Evolutionary conservation across 1,140 invertebrate genomes (phyloP).

Genomic region (Drosophila chauvacae): DNA sequence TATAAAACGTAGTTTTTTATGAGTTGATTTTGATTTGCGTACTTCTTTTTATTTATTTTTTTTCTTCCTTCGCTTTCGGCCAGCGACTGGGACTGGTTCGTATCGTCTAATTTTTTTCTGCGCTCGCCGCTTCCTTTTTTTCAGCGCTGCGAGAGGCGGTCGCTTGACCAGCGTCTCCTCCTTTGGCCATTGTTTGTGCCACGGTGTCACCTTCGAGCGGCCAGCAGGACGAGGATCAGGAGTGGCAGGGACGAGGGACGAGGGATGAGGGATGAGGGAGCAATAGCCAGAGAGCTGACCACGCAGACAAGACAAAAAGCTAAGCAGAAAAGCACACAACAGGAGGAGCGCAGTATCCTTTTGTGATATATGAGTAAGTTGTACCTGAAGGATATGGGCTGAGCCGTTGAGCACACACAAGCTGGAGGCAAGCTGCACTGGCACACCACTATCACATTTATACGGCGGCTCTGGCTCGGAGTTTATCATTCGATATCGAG

Average conservation of each 20-base stretch:
- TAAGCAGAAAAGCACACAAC: slow-evolving; percentile 81
- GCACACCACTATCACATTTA: slow-evolving; percentile 54
- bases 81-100: slow-evolving; percentile 71
- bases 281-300: slow-evolving; percentile 74
- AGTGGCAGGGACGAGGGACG: slow-evolving; percentile 13
- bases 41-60: slow-evolving; percentile 39
- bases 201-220: slow-evolving; percentile 81
- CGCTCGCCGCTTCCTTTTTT: slow-evolving; percentile 50
- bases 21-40: slow-evolving; percentile 74
- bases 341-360: slow-evolving; percentile 73
- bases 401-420: slow-evolving; percentile 82
- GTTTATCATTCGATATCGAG: slow-evolving; percentile 82
- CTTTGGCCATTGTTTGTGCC: slow-evolving; percentile 67
- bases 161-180: slow-evolving; percentile 59
- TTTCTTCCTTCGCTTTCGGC: slow-evolving; percentile 26
- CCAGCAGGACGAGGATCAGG: slow-evolving; percentile 43
- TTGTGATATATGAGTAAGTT: slow-evolving; percentile 84
- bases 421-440: slow-evolving; percentile 41
- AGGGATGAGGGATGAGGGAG: slow-evolving; percentile 20
- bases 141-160: slow-evolving; percentile 44
- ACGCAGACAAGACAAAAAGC: slow-evolving; percentile 65
- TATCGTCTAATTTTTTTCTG: slow-evolving; percentile 61
- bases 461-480: slow-evolving; percentile 48
- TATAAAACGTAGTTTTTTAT: slow-evolving; percentile 74
- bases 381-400: slow-evolving; percentile 80